A percentile compares a stretch with the other conserved stretches of the same genome.
Evolutionary conservation across 2,797 vertebrate genomes (phyloP).

Genomic region (Syngnathus rostellatus): DNA sequence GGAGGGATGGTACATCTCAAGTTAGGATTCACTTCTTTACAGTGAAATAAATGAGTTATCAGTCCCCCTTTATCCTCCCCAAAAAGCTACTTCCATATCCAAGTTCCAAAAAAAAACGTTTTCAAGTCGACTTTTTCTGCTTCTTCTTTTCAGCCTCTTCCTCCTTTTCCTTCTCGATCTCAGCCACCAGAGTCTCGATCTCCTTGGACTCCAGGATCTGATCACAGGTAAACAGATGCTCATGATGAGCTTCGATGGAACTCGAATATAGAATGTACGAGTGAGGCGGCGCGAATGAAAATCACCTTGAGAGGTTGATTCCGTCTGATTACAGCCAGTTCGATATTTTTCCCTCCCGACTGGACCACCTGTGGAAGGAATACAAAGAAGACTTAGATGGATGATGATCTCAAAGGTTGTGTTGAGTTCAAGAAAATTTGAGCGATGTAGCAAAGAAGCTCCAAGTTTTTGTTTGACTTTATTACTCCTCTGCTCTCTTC

Average conservation of each 20-base stretch:
- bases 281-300: not conserved
- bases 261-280: not conserved
- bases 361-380: constrained; percentile 66
- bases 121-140: constrained; percentile 71
- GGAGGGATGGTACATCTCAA: constrained; percentile 23
- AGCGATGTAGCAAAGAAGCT: too few species aligned
- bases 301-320: constrained; percentile 74
- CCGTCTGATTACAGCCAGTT: constrained; percentile 75
- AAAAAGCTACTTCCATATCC: constrained; percentile 29
- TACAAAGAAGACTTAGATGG: too few species aligned
- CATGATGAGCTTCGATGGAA: not conserved
- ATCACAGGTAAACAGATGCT: constrained; percentile 9
- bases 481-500: too few species aligned
- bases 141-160: constrained; percentile 82
- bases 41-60: constrained; percentile 24
- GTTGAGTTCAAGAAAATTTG: not conserved
- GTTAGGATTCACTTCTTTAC: constrained; percentile 37
- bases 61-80: constrained; percentile 23
- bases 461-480: too few species aligned
- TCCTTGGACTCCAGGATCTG: constrained; percentile 80
- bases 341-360: constrained; percentile 78
- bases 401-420: not conserved
- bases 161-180: constrained; percentile 80
- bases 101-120: constrained; percentile 44
- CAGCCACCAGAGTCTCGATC: constrained; percentile 75